Conservation (phyloP, 2,888 invertebrate species). For the Chrysolina oricalcia region DNA sequence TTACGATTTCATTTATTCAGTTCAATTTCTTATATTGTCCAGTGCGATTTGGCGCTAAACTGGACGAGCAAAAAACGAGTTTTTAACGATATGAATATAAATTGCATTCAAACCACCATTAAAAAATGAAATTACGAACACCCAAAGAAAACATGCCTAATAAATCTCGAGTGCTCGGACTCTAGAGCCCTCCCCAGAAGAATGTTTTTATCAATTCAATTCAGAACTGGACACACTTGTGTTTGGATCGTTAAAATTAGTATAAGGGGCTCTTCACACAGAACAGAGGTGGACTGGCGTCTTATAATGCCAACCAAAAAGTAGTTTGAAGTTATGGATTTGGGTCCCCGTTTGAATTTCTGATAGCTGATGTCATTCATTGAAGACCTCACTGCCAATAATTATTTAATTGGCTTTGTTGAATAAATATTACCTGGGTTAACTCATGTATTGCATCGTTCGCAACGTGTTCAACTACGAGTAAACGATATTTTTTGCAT, state of each 20-base stretch:
- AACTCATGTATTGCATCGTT: too few species aligned
- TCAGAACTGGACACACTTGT: conserved; percentile 44
- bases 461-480: too few species aligned
- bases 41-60: conserved; percentile 18
- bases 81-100: conserved; percentile 20
- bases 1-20: too few species aligned
- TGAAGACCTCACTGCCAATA: too few species aligned
- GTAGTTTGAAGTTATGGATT: background rate
- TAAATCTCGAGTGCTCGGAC: conserved; percentile 30
- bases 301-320: background rate
- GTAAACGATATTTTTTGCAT: too few species aligned
- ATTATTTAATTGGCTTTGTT: too few species aligned
- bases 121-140: conserved; percentile 24
- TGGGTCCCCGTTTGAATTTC: too few species aligned
- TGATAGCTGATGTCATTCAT: too few species aligned
- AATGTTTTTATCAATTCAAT: conserved; percentile 24
- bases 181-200: conserved; percentile 6
- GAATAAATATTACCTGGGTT: too few species aligned
- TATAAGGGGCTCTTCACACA: conserved; percentile 31
- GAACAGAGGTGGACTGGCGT: conserved; percentile 16
- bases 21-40: background rate
- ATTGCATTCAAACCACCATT: conserved; percentile 27
- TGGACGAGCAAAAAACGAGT: conserved; percentile 7
- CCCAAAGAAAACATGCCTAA: conserved; percentile 29
- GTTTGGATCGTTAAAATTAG: conserved; percentile 46